Evolutionary conservation across 1,140 invertebrate species (phyloP).

Genomic region (Helicoverpa zea): DNA sequence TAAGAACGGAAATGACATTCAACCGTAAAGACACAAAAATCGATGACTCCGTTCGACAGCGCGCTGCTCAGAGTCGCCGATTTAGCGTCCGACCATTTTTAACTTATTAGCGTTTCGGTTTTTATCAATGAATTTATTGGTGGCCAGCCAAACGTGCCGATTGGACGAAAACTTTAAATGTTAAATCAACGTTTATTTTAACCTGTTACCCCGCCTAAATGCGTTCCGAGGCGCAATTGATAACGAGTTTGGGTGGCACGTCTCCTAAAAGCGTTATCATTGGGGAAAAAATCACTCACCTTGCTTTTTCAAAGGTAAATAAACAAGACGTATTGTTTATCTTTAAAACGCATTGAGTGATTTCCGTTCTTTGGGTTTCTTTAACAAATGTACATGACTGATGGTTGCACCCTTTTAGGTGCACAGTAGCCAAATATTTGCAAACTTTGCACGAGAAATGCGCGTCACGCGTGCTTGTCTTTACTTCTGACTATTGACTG

Average conservation of each 20-base stretch:
- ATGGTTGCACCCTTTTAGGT: neutral
- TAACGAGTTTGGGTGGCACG: conserved; percentile 80
- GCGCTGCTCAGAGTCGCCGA: conserved; percentile 61
- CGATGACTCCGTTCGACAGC: conserved; percentile 44
- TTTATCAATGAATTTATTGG: conserved; percentile 82
- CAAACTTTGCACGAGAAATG: neutral
- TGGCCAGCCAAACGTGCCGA: conserved; percentile 62
- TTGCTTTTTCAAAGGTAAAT: conserved; percentile 53
- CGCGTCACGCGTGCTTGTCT: too few species aligned
- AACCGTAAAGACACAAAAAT: conserved; percentile 21
- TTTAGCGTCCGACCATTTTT: conserved; percentile 62
- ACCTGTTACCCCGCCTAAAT: conserved; percentile 75
- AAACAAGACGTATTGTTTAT: conserved; percentile 59
- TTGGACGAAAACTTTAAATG: conserved; percentile 73
- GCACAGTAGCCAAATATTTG: conserved; percentile 13
- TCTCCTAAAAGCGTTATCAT: conserved; percentile 71
- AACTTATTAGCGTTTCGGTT: conserved; percentile 76
- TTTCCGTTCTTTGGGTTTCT: conserved; percentile 56
- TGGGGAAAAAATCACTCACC: conserved; percentile 62
- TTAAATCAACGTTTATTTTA: conserved; percentile 77
- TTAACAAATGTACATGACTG: conserved; percentile 42
- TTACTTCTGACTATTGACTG: too few species aligned
- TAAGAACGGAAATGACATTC: conserved; percentile 32
- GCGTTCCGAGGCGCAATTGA: conserved; percentile 75
- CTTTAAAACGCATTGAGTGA: conserved; percentile 63